These are phyloP conservation scores for Cataglyphis hispanica DNA, from an alignment of 1,140 invertebrate genomes.

Conservation along the genomic window DNA sequence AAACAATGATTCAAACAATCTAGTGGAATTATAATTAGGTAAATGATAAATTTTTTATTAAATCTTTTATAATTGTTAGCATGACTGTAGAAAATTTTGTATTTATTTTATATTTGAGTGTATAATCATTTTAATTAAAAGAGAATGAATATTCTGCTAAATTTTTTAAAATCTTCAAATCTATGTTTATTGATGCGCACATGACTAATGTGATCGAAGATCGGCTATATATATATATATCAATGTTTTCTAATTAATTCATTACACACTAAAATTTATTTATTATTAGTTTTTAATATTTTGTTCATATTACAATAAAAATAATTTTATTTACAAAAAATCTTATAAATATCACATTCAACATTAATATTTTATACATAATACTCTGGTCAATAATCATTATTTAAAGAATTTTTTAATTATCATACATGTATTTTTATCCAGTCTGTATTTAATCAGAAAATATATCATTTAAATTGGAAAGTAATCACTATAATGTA, in stretches of 20 bases:
- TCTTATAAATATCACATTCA: constrained; percentile 24
- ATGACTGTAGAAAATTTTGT: background rate
- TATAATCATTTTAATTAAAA: constrained; percentile 10
- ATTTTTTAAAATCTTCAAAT: constrained; percentile 11
- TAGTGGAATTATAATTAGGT: background rate
- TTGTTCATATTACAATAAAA: constrained; percentile 49
- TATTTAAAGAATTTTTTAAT: background rate
- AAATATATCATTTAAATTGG: background rate
- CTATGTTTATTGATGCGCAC: background rate
- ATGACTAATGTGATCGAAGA: background rate
- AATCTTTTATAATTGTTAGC: background rate
- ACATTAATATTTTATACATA: constrained; percentile 23
- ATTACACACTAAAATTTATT: background rate
- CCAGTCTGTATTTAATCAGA: background rate
- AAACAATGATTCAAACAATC: background rate
- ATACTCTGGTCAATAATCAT: constrained; percentile 9
- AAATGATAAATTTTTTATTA: background rate
- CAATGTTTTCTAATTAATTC: background rate
- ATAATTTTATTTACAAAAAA: constrained; percentile 56
- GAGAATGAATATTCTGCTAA: background rate
- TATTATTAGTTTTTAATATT: background rate
- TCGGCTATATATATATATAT: background rate
- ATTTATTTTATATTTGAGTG: background rate
- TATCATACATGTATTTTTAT: background rate
- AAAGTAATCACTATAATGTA: constrained; percentile 27